Base-by-base conservation (phyloP, 2,888 invertebrate genomes). In the Drosophila diplacantha region DNA sequence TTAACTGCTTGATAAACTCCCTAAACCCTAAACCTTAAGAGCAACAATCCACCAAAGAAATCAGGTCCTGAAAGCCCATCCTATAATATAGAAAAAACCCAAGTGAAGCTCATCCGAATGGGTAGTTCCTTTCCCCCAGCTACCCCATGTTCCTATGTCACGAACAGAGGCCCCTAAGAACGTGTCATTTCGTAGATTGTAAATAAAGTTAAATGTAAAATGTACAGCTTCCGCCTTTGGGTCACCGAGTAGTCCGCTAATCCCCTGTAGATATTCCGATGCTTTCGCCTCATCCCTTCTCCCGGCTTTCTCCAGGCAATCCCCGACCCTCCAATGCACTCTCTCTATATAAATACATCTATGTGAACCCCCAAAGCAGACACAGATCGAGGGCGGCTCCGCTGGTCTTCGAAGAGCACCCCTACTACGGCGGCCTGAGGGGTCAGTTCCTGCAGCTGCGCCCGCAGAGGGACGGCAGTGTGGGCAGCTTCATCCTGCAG, bases 351-450 rank as follows among this genome's bases (percentile, higher is more conserved):
- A 76, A 78, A 64, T 56, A 57, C 69, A 57, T 72, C 39, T 14
- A 5, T 39, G 14, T 46, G 68, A 59, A 69, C 69, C 58, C 64
- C 67, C 31, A 55, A 12, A 58, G 37, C 64, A 79, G 79, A 78
- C 75, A 78, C 64, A 69, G 75, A 67, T 71, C 75, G 38, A 44
- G 62, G 43, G 65, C 64, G 16, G 73, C 63, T 50, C 81, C 81
- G 22, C 49, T 76, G 47, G 66, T 73, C 67, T 73, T 72, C 53
- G 83, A 84, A 59, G 85, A 81, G 51, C 69, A 80, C 38, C 92
- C 93, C 14, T 94, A 92, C 86, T 94, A 94, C 81, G 94, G 94
- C 1, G 93, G 93, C 31, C 92, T 91, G 3, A 92, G 91, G 81
- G 94, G 94, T 0, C 92, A 93, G 86, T 91, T 92, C 55, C 87